These are phyloP conservation scores for Atlantisia rogersi DNA, from an alignment of 2,113 vertebrate genomes.

Conservation along the genomic window DNA sequence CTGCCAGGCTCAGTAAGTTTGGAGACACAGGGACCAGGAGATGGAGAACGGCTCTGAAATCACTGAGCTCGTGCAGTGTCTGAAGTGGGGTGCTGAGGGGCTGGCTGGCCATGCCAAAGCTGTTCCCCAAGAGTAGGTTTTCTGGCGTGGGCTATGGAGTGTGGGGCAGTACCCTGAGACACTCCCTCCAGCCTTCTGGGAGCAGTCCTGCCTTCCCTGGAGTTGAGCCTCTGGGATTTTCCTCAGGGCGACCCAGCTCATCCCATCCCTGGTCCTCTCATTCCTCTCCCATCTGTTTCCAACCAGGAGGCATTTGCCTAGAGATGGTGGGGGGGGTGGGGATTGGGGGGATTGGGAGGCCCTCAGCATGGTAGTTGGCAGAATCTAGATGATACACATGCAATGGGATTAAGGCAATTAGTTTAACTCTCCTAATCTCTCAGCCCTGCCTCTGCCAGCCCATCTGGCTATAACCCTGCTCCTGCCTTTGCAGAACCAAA, in stretches of 20 bases:
- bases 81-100: neutral
- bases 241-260: neutral
- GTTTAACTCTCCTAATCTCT: constrained; percentile 55
- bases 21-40: neutral
- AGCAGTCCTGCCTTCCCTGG: neutral
- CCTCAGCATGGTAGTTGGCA: neutral
- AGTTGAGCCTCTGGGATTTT: neutral
- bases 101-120: neutral
- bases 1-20: neutral
- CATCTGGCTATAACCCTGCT: constrained; percentile 12
- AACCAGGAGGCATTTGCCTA: neutral
- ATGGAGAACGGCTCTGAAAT: neutral
- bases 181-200: neutral
- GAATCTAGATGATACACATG: constrained; percentile 38
- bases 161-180: neutral
- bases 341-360: neutral
- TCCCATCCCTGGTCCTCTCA: neutral
- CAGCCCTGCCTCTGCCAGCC: constrained; percentile 28
- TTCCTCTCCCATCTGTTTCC: constrained; percentile 29
- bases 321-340: neutral
- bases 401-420: constrained; percentile 62
- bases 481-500: neutral
- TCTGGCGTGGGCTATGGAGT: neutral
- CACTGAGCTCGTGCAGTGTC: neutral
- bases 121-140: neutral